Percentiles rank a stretch among this genome's conserved stretches.
These are phyloP conservation scores for Grallaria varia DNA, from an alignment of 2,113 vertebrate genomes.

Conservation along the genomic window DNA sequence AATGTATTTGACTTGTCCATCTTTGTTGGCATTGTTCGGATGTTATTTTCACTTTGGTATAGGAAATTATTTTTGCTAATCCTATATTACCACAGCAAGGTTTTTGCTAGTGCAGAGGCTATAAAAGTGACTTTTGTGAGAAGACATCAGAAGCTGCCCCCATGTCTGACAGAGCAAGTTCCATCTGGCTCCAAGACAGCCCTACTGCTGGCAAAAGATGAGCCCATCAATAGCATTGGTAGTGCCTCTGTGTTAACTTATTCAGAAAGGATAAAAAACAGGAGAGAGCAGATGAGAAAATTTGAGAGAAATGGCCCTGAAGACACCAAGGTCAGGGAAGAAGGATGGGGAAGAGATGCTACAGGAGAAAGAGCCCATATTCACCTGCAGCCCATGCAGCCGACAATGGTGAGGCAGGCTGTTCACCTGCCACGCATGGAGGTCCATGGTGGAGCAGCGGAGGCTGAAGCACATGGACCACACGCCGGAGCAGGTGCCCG, in stretches of 20 bases:
- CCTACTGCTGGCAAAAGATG: background rate
- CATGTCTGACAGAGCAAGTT: background rate
- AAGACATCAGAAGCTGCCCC: background rate
- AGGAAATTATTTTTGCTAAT: background rate
- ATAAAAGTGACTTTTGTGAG: background rate
- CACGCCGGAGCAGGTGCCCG: background rate
- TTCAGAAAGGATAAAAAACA: background rate
- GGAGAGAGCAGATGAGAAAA: background rate
- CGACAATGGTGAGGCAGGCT: background rate
- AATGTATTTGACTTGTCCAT: background rate
- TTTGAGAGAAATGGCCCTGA: background rate
- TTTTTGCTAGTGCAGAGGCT: fast-evolving
- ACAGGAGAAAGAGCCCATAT: background rate
- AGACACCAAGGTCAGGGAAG: background rate
- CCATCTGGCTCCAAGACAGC: background rate
- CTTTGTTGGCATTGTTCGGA: background rate
- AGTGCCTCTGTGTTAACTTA: background rate
- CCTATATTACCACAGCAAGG: background rate
- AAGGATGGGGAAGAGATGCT: background rate
- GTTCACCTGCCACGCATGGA: background rate
- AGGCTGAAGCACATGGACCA: background rate
- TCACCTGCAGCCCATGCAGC: background rate
- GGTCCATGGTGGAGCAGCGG: background rate
- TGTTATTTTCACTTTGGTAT: background rate
- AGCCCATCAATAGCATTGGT: background rate